A percentile compares a stretch with the other conserved stretches of the same genome.
phyloP scores from a whole-genome alignment of 1,140 invertebrate species.

The Manduca sexta region DNA sequence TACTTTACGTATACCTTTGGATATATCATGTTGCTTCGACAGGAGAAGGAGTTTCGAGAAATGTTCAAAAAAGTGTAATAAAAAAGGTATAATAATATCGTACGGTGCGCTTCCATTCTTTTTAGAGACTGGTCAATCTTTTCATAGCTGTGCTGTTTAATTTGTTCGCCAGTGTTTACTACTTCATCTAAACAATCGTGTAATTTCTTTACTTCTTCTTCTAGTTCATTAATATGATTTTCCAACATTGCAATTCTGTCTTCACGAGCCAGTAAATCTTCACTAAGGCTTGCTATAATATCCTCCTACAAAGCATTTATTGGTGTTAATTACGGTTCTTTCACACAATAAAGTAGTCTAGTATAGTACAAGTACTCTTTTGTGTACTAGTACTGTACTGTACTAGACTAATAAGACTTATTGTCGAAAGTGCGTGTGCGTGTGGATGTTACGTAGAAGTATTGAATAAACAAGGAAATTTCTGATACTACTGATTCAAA shows the following conservation, averaged over 20 bases:
- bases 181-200: slow-evolving; percentile 34
- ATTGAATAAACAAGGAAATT: no score
- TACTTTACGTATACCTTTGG: no score
- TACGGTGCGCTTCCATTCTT: slow-evolving; percentile 56
- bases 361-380: no score
- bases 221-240: slow-evolving; percentile 54
- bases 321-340: background rate
- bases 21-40: no score
- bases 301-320: slow-evolving; percentile 36
- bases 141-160: slow-evolving; percentile 37
- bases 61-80: no score
- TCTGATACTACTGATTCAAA: no score
- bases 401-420: no score
- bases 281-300: slow-evolving; percentile 34
- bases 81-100: slow-evolving; percentile 12
- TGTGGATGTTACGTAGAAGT: no score
- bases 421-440: no score
- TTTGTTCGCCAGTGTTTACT: slow-evolving; percentile 43
- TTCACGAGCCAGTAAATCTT: slow-evolving; percentile 40
- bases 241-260: slow-evolving; percentile 50
- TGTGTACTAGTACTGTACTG: no score
- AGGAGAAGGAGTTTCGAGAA: no score
- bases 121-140: slow-evolving; percentile 44
- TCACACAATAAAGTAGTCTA: no score
- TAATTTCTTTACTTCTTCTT: slow-evolving; percentile 46